Evolutionary conservation across 2,797 vertebrate genomes (phyloP), one percentile per base, ranked within the genome.

Genomic region (Xenopus petersii): DNA sequence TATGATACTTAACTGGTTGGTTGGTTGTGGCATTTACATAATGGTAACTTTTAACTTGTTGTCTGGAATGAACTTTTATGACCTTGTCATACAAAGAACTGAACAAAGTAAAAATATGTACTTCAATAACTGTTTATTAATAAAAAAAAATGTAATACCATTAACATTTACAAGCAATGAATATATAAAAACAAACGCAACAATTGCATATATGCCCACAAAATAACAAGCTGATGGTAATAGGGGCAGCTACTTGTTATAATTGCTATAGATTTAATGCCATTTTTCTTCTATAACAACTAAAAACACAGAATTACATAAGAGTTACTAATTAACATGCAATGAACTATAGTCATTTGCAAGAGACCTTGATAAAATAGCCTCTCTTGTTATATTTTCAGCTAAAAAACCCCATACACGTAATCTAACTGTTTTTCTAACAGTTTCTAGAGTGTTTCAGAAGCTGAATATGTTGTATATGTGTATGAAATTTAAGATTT

Each of bases 111-210:
- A 48, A 70, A 36, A 30, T 54, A 65, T 59, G 46, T 5, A 2
- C 46, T 7, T 16, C 5, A 70, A 64, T 70, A 47, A 56, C 1
- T 33, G 17, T 65, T 66, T 71, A 76, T 66, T 76, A 71, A 71
- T 71, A 59, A 5, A 58, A n/a, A 42, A 64, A 16, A 1, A 64
- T 42, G 55, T 70, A 47, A 75, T 75, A 58, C 51, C 70, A 73
- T 77, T 77, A 77, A 77, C 75, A 73, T 77, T 77, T 73, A 73
- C 48, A 73, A 69, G 70, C n/a, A 67, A 46, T 12, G 17, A 42
- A 66, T 24, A 47, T 36, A 66, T 66, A 56, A 56, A 72, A 71
- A 56, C 33, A 64, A 68, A 26, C 56, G 64, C 36, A 21, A 56
- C 46, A 63, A 64, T 62, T 24, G 30, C 24, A n/a, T 48, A 70